These are phyloP conservation scores for Cephus nigrinus DNA, from an alignment of 2,888 invertebrate genomes.

Conservation along the genomic window DNA sequence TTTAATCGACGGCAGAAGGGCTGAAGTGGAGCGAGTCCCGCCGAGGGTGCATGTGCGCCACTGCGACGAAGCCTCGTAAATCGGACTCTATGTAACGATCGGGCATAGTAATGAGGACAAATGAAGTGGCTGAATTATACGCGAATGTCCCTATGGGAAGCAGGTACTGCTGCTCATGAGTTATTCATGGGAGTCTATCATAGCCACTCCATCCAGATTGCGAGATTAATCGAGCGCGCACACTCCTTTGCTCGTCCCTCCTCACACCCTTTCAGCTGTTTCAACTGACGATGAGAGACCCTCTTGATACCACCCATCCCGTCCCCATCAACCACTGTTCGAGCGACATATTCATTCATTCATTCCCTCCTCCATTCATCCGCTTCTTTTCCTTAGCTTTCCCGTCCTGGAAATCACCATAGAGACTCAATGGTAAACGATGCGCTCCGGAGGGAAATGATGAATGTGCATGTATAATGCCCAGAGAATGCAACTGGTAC, in stretches of 20 bases:
- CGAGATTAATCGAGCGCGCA: conserved; percentile 63
- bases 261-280: conserved; percentile 1
- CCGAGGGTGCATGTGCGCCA: not conserved
- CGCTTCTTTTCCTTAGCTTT: conserved; percentile 11
- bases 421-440: not conserved
- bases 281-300: not conserved
- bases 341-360: not conserved
- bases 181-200: conserved; percentile 64
- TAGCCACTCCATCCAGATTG: conserved; percentile 64
- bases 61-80: conserved; percentile 41
- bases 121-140: conserved; percentile 65
- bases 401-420: not conserved
- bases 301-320: not conserved
- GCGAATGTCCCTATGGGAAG: conserved; percentile 58
- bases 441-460: not conserved
- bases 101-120: conserved; percentile 64
- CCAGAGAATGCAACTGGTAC: not conserved
- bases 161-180: conserved; percentile 58
- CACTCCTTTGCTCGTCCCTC: conserved; percentile 50
- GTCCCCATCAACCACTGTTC: not conserved
- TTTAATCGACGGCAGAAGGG: not conserved
- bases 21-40: not conserved
- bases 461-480: not conserved
- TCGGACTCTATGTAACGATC: conserved; percentile 57
- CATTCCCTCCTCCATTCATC: conserved; percentile 4